Base-by-base conservation (phyloP, 2,888 invertebrate species). In the Serrognathus titanus region DNA sequence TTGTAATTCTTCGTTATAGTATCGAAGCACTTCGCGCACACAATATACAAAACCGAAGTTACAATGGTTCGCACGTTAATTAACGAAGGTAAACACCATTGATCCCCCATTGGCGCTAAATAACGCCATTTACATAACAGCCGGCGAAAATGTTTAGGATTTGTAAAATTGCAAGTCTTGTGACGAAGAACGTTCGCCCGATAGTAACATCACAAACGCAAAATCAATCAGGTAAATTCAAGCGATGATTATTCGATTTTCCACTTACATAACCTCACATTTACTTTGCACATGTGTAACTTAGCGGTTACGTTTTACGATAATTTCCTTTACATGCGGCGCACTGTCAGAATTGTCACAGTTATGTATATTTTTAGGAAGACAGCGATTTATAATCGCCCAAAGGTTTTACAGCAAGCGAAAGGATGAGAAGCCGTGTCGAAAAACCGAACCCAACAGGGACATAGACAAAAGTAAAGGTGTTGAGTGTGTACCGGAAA, bases 61-160 rank as follows among this genome's bases (percentile, higher is more conserved):
- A 36, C 11, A 48, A 48, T 48, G 48, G 11, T 48, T 48, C 20
- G 9, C 16, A 48, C 16, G 35, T 20, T 48, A 46, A n/a, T 12
- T 51, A 20, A 38, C 40, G 13, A 41, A 51, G 51, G 51, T 43
- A 41, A 31, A 11, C 16, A 38, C 12, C 51, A 43, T 43, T 51
- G 40, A 50, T 13, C 13, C 36, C n/a, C n/a, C 50, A 24, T 49
- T 38, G 16, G 49, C n/a, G 36, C 13, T 35, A 16, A 20, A 16
- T 51, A 41, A 51, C 58, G 51, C 51, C 55, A 52, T 55, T 64
- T 62, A 63, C 63, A 56, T 62, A 63, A 63, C 57, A 47, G 55
- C 62, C 64, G 61, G 66, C 58, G 50, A 61, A 63, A 63, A 66
- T 66, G 66, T 63, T 65, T 48, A 57, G 64, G 51, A 56, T 65